A percentile compares a stretch with the other conserved stretches of the same genome.
Evolutionary conservation across 2,797 vertebrate genomes (phyloP).

Genomic region (Pipistrellus pipistrellus): DNA sequence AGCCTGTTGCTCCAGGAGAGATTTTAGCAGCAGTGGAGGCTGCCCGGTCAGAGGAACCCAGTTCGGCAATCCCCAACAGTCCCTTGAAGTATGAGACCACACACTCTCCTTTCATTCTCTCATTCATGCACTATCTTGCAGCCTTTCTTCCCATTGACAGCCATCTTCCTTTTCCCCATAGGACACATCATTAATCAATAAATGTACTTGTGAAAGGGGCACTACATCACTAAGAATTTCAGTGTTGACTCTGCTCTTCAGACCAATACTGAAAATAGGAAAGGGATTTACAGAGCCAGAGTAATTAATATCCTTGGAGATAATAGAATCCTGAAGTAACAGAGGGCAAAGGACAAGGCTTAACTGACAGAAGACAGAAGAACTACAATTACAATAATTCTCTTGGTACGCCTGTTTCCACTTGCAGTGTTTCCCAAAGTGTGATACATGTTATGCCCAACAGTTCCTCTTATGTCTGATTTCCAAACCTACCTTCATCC

Average conservation of each 20-base stretch:
- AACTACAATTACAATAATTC: not conserved
- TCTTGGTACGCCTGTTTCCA: too few species aligned
- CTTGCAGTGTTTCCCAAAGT: too few species aligned
- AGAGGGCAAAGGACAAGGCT: not conserved
- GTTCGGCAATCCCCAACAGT: too few species aligned
- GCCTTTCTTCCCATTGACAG: too few species aligned
- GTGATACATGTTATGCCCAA: constrained; percentile 29
- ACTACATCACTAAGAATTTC: not conserved
- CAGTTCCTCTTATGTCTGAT: not conserved
- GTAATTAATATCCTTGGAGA: not conserved
- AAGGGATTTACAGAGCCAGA: not conserved
- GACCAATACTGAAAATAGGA: not conserved
- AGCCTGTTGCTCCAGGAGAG: too few species aligned
- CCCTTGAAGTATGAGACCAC: too few species aligned
- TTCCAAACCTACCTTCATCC: not conserved
- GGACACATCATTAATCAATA: not conserved
- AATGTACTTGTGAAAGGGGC: not conserved
- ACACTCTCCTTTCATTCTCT: too few species aligned
- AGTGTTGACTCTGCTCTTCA: not conserved
- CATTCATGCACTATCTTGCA: too few species aligned
- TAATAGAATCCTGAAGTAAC: not conserved
- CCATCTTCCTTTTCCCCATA: not conserved
- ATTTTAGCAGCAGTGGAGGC: too few species aligned
- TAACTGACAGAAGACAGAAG: not conserved
- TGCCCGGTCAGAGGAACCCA: too few species aligned